Percentiles rank a stretch among this genome's conserved stretches.
Evolutionary conservation across 2,113 vertebrate genomes (phyloP).

Genomic region (Carettochelys insculpta): DNA sequence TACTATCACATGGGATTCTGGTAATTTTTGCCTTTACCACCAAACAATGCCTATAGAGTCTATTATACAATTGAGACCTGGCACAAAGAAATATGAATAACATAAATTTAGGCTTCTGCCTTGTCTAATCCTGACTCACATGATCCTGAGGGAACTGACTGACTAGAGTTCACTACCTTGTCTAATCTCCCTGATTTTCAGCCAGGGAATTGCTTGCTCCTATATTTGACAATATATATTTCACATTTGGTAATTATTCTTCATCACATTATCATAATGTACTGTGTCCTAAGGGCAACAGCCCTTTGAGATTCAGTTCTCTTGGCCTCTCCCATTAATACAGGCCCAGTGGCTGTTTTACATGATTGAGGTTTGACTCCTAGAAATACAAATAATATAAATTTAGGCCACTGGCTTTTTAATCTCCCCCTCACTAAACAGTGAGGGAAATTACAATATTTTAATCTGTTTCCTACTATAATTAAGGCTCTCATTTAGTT

Average conservation of each 20-base stretch:
- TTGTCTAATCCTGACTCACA: neutral
- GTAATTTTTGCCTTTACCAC: neutral
- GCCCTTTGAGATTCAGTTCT: constrained; percentile 63
- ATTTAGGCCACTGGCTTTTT: constrained; percentile 67
- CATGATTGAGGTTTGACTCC: constrained; percentile 59
- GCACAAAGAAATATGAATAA: neutral
- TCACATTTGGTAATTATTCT: constrained; percentile 71
- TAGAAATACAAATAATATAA: constrained; percentile 71
- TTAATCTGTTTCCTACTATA: constrained; percentile 63
- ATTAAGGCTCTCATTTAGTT: constrained; percentile 65
- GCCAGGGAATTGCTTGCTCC: constrained; percentile 38
- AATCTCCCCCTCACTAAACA: constrained; percentile 53
- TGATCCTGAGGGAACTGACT: neutral
- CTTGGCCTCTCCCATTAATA: constrained; percentile 68
- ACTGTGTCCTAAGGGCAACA: constrained; percentile 60
- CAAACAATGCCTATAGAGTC: neutral
- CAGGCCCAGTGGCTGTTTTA: constrained; percentile 66
- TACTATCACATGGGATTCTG: neutral
- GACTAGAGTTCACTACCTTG: constrained; percentile 19
- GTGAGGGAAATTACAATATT: constrained; percentile 63
- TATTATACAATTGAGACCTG: neutral
- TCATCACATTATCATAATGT: constrained; percentile 71
- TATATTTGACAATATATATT: constrained; percentile 61
- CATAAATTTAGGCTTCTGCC: neutral
- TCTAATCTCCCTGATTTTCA: constrained; percentile 47